Evolutionary conservation across 2,113 vertebrate genomes (phyloP).

Genomic region (Caloenas nicobarica): DNA sequence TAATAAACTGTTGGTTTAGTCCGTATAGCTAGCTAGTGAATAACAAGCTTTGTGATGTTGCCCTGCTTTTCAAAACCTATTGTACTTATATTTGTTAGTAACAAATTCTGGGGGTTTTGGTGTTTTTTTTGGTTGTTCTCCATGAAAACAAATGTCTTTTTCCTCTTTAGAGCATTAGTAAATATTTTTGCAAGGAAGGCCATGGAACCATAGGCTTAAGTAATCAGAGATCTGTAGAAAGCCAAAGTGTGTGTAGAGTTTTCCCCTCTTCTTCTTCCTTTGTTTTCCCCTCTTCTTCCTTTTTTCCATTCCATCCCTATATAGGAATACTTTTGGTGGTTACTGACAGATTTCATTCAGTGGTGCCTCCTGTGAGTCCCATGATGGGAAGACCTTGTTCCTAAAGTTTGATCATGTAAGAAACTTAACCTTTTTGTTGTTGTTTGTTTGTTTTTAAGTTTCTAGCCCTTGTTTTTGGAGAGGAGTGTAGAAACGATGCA

Average conservation of each 20-base stretch:
- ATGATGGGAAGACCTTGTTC: not conserved
- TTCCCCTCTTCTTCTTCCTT: too few relatives aligned
- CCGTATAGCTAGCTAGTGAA: not conserved
- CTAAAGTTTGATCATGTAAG: not conserved
- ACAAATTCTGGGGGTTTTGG: not conserved
- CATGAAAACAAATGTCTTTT: not conserved
- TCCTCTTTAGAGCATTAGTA: not conserved
- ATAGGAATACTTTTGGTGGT: not conserved
- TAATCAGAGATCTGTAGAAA: not conserved
- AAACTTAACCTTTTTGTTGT: not conserved
- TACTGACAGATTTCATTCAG: not conserved
- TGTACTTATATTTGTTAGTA: not conserved
- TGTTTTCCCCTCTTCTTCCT: too few relatives aligned
- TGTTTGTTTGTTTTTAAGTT: not conserved
- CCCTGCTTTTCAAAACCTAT: conserved; percentile 14
- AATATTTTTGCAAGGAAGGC: not conserved
- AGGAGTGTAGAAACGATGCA: not conserved
- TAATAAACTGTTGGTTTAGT: not conserved
- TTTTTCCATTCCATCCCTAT: not conserved
- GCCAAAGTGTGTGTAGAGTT: not conserved
- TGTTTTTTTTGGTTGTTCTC: not conserved
- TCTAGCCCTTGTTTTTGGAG: not conserved
- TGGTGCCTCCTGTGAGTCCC: not conserved
- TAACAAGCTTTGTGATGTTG: conserved; percentile 27
- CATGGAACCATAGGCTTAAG: not conserved